Percentiles rank a stretch among this genome's conserved stretches.
Evolutionary conservation across 1,140 invertebrate species (phyloP).

Genomic region (Tetragonula clypearis): DNA sequence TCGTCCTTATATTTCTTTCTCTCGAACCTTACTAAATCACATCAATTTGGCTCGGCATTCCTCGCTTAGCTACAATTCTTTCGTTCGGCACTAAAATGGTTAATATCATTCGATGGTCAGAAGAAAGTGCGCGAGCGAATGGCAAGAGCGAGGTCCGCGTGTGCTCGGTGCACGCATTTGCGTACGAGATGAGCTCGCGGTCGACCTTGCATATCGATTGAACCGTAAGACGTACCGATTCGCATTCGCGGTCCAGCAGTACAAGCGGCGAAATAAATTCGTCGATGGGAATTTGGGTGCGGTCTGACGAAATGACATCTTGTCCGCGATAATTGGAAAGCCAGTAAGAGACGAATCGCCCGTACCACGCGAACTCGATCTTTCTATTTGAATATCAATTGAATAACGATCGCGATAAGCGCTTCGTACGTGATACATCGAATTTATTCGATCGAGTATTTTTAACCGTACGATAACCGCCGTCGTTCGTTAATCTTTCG

Average conservation of each 20-base stretch:
- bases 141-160: neutral
- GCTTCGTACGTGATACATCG: neutral
- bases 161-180: slow-evolving; percentile 30
- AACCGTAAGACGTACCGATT: slow-evolving; percentile 39
- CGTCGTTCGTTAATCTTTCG: neutral
- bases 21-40: too few species aligned
- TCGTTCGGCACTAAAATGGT: too few species aligned
- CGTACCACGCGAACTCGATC: neutral
- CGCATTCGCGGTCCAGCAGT: slow-evolving; percentile 19
- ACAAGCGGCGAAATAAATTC: slow-evolving; percentile 24
- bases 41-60: too few species aligned
- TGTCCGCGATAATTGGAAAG: slow-evolving; percentile 31
- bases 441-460: neutral
- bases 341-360: neutral
- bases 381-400: slow-evolving; percentile 30
- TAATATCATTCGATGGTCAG: too few species aligned
- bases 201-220: slow-evolving; percentile 45
- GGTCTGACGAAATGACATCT: slow-evolving; percentile 22
- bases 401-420: neutral
- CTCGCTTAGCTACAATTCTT: too few species aligned
- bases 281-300: slow-evolving; percentile 36
- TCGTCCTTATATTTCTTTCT: too few species aligned
- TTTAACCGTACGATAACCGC: neutral
- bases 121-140: neutral
- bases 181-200: slow-evolving; percentile 17